These are phyloP conservation scores for Sinelater perroti DNA, from an alignment of 2,888 invertebrate genomes.

Conservation along the genomic window DNA sequence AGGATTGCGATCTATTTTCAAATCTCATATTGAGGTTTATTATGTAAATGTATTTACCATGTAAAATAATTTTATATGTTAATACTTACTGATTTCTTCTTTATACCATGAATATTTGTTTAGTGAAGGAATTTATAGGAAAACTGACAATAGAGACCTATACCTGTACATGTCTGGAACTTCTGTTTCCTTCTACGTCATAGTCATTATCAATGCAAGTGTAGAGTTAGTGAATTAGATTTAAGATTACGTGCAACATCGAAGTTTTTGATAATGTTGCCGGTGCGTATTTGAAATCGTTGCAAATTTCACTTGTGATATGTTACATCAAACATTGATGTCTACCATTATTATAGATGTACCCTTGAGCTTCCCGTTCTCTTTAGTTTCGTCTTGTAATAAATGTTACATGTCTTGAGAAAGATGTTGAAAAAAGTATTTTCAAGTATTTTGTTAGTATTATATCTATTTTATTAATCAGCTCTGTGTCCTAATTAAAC, in stretches of 20 bases:
- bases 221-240: conserved; percentile 11
- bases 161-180: conserved; percentile 16
- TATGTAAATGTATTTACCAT: conserved; percentile 49
- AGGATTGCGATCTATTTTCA: conserved; percentile 27
- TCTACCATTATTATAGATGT: conserved; percentile 22
- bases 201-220: conserved; percentile 22
- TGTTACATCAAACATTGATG: conserved; percentile 34
- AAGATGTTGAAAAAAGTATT: conserved; percentile 61
- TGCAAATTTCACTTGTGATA: conserved; percentile 46
- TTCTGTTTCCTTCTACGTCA: conserved; percentile 15
- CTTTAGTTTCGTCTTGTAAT: conserved; percentile 24
- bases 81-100: conserved; percentile 4
- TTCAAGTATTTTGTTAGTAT: conserved; percentile 61
- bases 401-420: conserved; percentile 49
- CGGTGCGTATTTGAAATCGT: conserved; percentile 29
- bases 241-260: conserved; percentile 24
- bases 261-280: conserved; percentile 19
- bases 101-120: neutral
- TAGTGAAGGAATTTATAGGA: conserved; percentile 5
- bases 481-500: conserved; percentile 42
- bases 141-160: conserved; percentile 31
- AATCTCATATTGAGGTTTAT: conserved; percentile 55
- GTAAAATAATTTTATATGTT: conserved; percentile 44
- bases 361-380: conserved; percentile 27
- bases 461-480: conserved; percentile 48